These are phyloP conservation scores for Phrixothrix hirtus DNA, from an alignment of 2,888 invertebrate genomes.

Conservation along the genomic window DNA sequence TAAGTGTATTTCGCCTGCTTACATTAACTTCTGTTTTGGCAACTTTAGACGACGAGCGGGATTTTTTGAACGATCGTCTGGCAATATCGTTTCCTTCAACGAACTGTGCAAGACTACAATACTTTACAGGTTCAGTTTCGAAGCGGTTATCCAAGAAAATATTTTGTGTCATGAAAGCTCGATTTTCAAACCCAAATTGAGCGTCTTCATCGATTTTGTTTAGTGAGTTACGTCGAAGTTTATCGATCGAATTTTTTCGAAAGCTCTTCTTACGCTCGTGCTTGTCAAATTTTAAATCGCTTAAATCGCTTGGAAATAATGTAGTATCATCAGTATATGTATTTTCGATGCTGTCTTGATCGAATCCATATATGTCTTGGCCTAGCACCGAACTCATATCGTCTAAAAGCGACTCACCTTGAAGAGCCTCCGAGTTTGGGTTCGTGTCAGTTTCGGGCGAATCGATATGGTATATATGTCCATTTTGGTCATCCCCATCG, in stretches of 20 bases:
- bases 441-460: constrained; percentile 82
- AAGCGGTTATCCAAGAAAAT: constrained; percentile 48
- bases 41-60: constrained; percentile 44
- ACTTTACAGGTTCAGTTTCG: constrained; percentile 64
- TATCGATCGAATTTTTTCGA: constrained; percentile 55
- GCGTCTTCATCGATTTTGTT: constrained; percentile 59
- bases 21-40: constrained; percentile 56
- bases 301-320: constrained; percentile 62
- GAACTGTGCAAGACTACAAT: constrained; percentile 80
- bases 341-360: constrained; percentile 61
- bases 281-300: constrained; percentile 53
- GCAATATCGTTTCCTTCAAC: constrained; percentile 84
- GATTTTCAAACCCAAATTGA: constrained; percentile 74
- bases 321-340: constrained; percentile 75
- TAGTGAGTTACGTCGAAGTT: constrained; percentile 44
- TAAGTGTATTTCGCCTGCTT: constrained; percentile 48
- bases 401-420: constrained; percentile 78
- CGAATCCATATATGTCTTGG: constrained; percentile 71
- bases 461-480: constrained; percentile 76
- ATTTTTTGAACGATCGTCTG: constrained; percentile 71
- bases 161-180: constrained; percentile 64
- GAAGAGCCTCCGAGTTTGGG: constrained; percentile 70
- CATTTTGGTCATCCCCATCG: constrained; percentile 57
- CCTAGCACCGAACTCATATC: constrained; percentile 66
- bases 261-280: constrained; percentile 65